These are phyloP conservation scores for Drosophila ambigua DNA, from an alignment of 1,140 invertebrate genomes.

Conservation along the genomic window DNA sequence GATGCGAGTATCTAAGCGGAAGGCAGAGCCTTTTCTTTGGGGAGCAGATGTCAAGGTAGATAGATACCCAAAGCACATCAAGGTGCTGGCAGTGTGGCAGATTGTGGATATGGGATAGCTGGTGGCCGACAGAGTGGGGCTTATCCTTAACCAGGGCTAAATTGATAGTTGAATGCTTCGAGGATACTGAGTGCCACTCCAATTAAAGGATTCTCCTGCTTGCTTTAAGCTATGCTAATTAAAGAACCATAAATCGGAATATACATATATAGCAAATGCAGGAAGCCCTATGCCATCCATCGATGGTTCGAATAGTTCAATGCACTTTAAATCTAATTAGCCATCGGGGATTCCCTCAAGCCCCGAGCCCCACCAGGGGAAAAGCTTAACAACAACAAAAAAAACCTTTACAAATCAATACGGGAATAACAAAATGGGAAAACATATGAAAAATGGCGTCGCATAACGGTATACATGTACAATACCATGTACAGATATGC, in stretches of 20 bases:
- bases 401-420: constrained; percentile 28
- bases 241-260: not conserved
- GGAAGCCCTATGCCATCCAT: constrained; percentile 18
- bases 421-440: constrained; percentile 1
- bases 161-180: too few species aligned
- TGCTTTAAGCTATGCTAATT: too few species aligned
- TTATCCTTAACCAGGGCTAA: too few species aligned
- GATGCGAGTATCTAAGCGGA: not conserved
- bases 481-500: constrained; percentile 10
- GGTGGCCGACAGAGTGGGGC: too few species aligned
- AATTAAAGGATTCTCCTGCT: too few species aligned
- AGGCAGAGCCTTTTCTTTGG: constrained; percentile 3
- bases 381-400: not conserved
- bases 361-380: constrained; percentile 1
- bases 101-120: too few species aligned
- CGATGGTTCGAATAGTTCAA: constrained; percentile 33
- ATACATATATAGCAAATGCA: constrained; percentile 1
- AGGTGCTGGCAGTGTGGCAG: too few species aligned
- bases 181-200: too few species aligned
- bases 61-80: too few species aligned
- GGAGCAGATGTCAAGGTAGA: not conserved
- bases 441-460: constrained; percentile 67
- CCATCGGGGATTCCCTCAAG: not conserved
- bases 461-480: constrained; percentile 32
- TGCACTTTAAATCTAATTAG: constrained; percentile 64